Base-by-base conservation (phyloP, 2,888 invertebrate genomes). In the Operophtera brumata region DNA sequence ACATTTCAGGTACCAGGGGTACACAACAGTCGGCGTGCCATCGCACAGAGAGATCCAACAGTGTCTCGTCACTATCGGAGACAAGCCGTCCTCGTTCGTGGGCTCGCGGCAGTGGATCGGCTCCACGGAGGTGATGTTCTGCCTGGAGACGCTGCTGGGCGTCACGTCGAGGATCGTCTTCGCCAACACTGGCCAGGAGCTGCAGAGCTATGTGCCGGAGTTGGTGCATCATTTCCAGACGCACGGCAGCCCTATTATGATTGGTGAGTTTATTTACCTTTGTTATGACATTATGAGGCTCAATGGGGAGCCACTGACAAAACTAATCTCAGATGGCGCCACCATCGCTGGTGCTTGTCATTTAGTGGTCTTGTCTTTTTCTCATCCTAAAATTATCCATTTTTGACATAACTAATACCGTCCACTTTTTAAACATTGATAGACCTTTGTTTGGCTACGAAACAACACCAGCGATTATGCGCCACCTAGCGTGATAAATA, bases 91-190 rank as follows among this genome's bases (percentile, higher is more conserved):
- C 0, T 92, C 91, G 45, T 99, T 99, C 86, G 88, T 98, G 43
- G 97, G 96, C 14, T 97, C 98, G 0, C 94, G 93, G 55, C 95
- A 98, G 76, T 99, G 99, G 99, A 99, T 99, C 76, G 99, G 99
- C 6, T 99, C 99, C 0, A 96, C 97, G 4, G 99, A 99, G 92
- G 97, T 99, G 10, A 94, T 96, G 83, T 99, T 95, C 90, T 96
- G 97, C 58, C 86, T 99, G 58, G 95, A 97, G 75, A 93, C 95
- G 30, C 87, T 97, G 54, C 85, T 97, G 6, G 93, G 93, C 42
- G 91, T 97, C 0, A 93, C 94, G 44, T 93, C 93, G 0, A 95
- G 95, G 79, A 96, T 99, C 62, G 89, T 98, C 59, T 94, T 94
- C 71, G 96, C 97, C 0, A 94, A 94, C 66, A 94, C 94, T 13